These are phyloP conservation scores for Drosophila parvula DNA, from an alignment of 1,140 invertebrate genomes.

Conservation along the genomic window DNA sequence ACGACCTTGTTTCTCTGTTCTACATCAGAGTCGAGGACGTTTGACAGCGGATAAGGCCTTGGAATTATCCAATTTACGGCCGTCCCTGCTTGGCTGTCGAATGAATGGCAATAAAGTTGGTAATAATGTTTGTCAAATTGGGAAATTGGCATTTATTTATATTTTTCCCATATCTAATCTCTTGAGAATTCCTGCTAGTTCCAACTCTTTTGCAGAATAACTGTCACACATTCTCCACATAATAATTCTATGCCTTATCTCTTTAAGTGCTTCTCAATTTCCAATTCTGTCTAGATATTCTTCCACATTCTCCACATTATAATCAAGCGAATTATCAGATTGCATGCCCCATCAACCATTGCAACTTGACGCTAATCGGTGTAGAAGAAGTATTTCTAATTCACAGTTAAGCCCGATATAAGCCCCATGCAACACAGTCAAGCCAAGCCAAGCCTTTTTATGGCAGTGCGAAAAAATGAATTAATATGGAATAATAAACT, in stretches of 20 bases:
- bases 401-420: conserved; percentile 20
- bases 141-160: background rate
- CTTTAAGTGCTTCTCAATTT: conserved; percentile 27
- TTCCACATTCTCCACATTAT: conserved; percentile 14
- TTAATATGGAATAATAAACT: conserved; percentile 12
- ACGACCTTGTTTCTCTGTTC: conserved; percentile 10
- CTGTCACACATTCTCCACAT: conserved; percentile 4
- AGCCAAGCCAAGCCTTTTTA: background rate
- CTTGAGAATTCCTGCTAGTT: background rate
- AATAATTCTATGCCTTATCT: conserved; percentile 9
- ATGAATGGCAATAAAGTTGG: background rate
- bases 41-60: background rate
- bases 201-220: background rate
- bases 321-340: conserved; percentile 32
- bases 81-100: background rate
- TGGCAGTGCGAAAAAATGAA: conserved; percentile 25
- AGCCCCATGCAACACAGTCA: conserved; percentile 2
- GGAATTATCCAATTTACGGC: background rate
- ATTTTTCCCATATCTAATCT: background rate
- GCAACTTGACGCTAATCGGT: conserved; percentile 18
- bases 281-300: conserved; percentile 25
- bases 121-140: background rate
- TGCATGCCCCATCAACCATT: conserved; percentile 31
- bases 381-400: conserved; percentile 27
- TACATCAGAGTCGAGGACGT: conserved; percentile 3